Conservation (phyloP, 2,113 vertebrate genomes). For the Otolemur garnettii region DNA sequence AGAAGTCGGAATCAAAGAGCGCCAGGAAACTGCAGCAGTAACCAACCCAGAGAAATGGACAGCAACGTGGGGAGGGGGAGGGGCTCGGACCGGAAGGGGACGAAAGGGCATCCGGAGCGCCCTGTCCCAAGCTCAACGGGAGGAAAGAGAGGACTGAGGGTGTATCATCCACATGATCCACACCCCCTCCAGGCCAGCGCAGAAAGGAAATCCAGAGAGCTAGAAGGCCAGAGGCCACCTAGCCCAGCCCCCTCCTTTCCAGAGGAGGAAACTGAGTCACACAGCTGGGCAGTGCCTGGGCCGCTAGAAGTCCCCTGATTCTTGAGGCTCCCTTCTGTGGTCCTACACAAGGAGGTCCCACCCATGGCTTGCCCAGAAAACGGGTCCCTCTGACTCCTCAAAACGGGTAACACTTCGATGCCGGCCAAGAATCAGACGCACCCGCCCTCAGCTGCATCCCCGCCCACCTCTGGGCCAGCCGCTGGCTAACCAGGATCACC, state of each 20-base stretch:
- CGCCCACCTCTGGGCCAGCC: neutral
- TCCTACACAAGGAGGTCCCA: neutral
- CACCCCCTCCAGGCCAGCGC: neutral
- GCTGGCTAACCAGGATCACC: accelerated
- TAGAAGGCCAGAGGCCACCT: neutral
- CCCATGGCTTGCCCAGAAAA: neutral
- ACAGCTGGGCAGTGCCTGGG: neutral
- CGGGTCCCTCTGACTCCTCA: no score
- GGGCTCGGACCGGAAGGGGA: neutral
- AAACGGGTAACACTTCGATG: neutral
- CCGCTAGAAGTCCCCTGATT: neutral
- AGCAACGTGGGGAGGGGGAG: neutral
- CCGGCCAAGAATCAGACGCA: no score
- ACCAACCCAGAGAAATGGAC: conserved; percentile 55
- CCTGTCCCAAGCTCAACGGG: accelerated
- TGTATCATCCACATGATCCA: no score
- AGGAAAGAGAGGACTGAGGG: no score
- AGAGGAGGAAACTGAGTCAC: neutral
- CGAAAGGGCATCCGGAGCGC: neutral
- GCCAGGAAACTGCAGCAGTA: conserved; percentile 43
- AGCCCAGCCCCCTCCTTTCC: neutral
- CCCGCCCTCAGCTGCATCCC: neutral
- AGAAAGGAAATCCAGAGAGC: neutral
- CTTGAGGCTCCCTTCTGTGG: neutral
- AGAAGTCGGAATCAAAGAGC: conserved; percentile 69